Conservation (phyloP, 2,888 invertebrate genomes). For the Pseudococcus viburni region DNA sequence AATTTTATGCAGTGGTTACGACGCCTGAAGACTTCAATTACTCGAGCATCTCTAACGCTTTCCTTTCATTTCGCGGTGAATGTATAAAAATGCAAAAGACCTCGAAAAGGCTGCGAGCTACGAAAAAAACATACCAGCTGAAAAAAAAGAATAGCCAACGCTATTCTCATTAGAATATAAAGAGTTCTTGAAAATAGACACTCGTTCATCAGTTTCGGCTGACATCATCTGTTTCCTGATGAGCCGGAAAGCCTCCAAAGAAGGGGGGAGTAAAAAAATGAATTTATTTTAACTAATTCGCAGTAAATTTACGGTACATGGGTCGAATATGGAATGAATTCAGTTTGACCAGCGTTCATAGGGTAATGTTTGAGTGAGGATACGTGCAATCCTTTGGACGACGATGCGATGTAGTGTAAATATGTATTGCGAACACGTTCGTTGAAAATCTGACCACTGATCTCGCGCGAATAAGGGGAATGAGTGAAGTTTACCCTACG, state of each 20-base stretch:
- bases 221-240: constrained; percentile 17
- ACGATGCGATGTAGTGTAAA: not conserved
- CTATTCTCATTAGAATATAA: not conserved
- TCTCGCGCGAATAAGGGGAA: not conserved
- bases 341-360: not conserved
- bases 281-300: constrained; percentile 3
- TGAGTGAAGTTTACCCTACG: not conserved
- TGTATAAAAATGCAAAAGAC: not conserved
- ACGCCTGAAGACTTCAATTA: not conserved
- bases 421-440: not conserved
- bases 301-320: not conserved
- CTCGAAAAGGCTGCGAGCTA: not conserved
- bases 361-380: not conserved
- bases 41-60: not conserved
- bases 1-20: constrained; percentile 1
- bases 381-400: not conserved
- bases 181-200: not conserved
- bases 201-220: not conserved
- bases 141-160: not conserved
- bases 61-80: not conserved
- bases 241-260: not conserved
- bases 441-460: not conserved
- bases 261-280: not conserved
- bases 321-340: not conserved
- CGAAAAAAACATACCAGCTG: not conserved